Evolutionary conservation across 1,140 invertebrate genomes (phyloP).

Genomic region (Cydia strobilella): DNA sequence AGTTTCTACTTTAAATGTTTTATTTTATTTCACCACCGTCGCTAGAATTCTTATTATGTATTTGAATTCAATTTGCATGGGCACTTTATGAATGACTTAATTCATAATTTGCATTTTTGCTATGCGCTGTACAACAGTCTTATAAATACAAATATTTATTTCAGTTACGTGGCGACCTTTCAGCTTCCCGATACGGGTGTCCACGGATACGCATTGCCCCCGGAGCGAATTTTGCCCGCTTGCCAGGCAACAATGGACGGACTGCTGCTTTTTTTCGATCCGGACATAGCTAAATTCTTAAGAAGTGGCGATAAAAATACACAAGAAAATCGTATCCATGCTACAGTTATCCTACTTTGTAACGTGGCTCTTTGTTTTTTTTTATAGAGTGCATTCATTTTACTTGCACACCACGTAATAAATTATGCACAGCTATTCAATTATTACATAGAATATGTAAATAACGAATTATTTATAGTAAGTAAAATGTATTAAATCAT

Average conservation of each 20-base stretch:
- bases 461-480: no score
- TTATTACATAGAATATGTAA: no score
- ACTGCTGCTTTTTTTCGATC: slow-evolving; percentile 49
- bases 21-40: no score
- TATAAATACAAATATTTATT: background rate
- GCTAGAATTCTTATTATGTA: no score
- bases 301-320: background rate
- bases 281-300: background rate
- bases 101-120: no score
- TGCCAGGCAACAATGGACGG: slow-evolving; percentile 84
- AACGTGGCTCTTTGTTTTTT: background rate
- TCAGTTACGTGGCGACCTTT: slow-evolving; percentile 40
- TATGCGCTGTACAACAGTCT: no score
- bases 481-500: no score
- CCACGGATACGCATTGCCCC: slow-evolving; percentile 85
- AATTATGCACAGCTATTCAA: no score
- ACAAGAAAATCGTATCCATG: background rate
- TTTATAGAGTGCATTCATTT: background rate
- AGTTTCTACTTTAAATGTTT: no score
- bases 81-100: no score
- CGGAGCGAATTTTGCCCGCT: slow-evolving; percentile 84
- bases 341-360: background rate
- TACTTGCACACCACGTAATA: background rate
- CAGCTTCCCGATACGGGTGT: slow-evolving; percentile 81
- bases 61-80: no score